Percentiles rank a stretch among this genome's conserved stretches.
phyloP scores from a whole-genome alignment of 2,113 vertebrate genomes.

The Rhabdornis inornatus region DNA sequence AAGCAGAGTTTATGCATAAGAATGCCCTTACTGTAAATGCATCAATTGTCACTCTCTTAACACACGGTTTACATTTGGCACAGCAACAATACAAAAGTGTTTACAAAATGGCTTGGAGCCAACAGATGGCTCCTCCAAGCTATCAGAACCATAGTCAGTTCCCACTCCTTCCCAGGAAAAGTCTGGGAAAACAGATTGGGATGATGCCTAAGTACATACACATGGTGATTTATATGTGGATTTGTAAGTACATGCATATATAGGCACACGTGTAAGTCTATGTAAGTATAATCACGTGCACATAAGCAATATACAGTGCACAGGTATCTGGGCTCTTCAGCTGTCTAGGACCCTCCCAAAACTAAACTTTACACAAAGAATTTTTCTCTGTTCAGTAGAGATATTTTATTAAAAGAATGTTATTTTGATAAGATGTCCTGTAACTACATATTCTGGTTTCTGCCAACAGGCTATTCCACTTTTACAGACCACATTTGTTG shows the following conservation, averaged over 20 bases:
- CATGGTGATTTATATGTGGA: background rate
- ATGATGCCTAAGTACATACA: background rate
- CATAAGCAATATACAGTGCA: background rate
- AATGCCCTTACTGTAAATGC: background rate
- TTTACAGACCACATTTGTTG: background rate
- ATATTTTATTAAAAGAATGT: background rate
- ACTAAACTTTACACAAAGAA: background rate
- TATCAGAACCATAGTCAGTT: background rate
- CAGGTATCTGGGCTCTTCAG: background rate
- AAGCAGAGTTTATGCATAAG: background rate
- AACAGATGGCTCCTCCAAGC: slow-evolving; percentile 27
- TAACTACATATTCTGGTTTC: background rate
- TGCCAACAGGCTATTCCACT: background rate
- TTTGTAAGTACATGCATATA: background rate
- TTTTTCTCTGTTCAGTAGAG: background rate
- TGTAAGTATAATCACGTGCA: background rate
- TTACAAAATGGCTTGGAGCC: slow-evolving; percentile 23
- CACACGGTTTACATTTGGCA: slow-evolving; percentile 47
- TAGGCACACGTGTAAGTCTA: background rate
- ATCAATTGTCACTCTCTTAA: slow-evolving; percentile 1
- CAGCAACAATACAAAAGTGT: slow-evolving; percentile 22
- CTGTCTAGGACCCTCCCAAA: background rate
- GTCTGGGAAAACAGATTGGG: slow-evolving; percentile 31
- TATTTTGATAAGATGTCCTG: background rate
- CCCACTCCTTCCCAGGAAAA: background rate